Percentiles rank a stretch among this genome's conserved stretches.
Evolutionary conservation across 2,888 invertebrate genomes (phyloP).

Genomic region (Hartigia nigra): DNA sequence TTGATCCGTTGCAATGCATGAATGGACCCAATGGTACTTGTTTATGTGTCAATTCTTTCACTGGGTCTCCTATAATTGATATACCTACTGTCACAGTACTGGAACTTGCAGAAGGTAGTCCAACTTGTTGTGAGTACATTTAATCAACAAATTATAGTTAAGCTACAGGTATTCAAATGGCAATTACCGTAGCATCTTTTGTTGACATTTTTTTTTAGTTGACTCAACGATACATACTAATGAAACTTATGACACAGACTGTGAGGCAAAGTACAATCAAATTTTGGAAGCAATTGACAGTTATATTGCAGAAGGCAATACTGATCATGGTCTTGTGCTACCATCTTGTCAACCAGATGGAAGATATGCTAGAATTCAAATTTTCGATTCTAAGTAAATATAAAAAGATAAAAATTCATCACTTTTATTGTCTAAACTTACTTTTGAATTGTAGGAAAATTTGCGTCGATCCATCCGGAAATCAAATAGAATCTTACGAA

Average conservation of each 20-base stretch:
- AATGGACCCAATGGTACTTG: conserved; percentile 66
- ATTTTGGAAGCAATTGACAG: conserved; percentile 53
- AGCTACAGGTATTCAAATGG: not conserved
- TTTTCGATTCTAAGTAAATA: conserved; percentile 58
- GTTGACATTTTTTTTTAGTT: conserved; percentile 48
- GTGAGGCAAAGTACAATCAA: conserved; percentile 61
- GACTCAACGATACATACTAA: conserved; percentile 57
- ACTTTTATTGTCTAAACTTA: conserved; percentile 5
- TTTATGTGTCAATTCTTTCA: conserved; percentile 71
- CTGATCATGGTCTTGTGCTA: conserved; percentile 55
- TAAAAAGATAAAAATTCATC: conserved; percentile 10
- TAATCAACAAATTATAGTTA: conserved; percentile 4
- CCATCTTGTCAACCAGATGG: conserved; percentile 70
- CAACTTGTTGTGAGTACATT: conserved; percentile 63
- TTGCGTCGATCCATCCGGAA: conserved; percentile 72
- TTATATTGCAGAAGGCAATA: conserved; percentile 27
- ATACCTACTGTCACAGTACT: conserved; percentile 51
- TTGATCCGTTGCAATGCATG: conserved; percentile 76
- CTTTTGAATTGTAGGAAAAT: conserved; percentile 66
- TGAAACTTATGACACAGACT: conserved; percentile 62
- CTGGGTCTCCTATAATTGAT: conserved; percentile 67
- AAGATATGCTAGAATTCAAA: conserved; percentile 65
- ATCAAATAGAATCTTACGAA: conserved; percentile 68
- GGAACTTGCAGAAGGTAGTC: conserved; percentile 50
- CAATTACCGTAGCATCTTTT: not conserved